These are phyloP conservation scores for Heliconius hortense DNA, from an alignment of 2,888 invertebrate species.

Conservation along the genomic window DNA sequence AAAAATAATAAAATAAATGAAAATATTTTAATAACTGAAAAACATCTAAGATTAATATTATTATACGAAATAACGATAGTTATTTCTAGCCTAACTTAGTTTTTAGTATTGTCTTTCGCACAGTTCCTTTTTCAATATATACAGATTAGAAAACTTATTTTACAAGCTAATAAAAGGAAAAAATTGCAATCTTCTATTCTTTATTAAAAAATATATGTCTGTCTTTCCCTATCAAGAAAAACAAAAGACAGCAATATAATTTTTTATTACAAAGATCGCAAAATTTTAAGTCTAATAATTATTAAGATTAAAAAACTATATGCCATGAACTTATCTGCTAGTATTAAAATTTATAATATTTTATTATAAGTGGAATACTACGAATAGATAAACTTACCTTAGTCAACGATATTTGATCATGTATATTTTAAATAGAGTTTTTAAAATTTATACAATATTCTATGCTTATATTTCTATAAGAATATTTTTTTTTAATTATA, in stretches of 20 bases:
- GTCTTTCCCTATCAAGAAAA: background rate
- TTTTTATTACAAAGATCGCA: conserved; percentile 2
- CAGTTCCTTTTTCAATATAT: conserved; percentile 53
- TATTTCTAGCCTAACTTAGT: conserved; percentile 45
- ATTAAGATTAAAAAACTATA: conserved; percentile 16
- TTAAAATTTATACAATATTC: background rate
- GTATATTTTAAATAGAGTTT: conserved; percentile 30
- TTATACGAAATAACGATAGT: conserved; percentile 25
- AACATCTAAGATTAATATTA: conserved; percentile 41
- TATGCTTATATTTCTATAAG: background rate
- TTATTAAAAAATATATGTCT: conserved; percentile 1
- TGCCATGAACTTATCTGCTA: conserved; percentile 36
- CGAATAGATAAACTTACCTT: conserved; percentile 32
- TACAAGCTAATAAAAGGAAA: conserved; percentile 22
- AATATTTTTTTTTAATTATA: background rate
- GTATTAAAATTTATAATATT: background rate
- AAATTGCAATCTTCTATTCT: conserved; percentile 18
- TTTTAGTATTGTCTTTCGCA: conserved; percentile 65
- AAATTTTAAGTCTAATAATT: background rate
- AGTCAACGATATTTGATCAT: conserved; percentile 46
- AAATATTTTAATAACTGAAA: conserved; percentile 45
- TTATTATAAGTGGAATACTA: conserved; percentile 44
- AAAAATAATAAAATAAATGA: conserved; percentile 44
- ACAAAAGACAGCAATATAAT: background rate
- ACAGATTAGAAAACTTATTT: conserved; percentile 42